Conservation (phyloP, 1,140 invertebrate genomes). For the Magallana ariakensis region DNA sequence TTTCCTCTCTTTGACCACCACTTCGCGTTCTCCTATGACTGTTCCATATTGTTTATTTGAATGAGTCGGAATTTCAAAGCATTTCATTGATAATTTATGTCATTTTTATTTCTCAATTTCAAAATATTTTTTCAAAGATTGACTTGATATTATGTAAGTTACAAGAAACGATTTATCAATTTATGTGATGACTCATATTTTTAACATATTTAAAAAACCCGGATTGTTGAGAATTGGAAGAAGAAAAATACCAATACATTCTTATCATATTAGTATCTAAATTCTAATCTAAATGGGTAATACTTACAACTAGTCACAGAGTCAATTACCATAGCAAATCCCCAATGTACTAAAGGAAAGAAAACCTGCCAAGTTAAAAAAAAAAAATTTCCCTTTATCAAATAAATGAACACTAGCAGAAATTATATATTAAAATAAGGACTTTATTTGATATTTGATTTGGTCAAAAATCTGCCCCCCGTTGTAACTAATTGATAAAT, state of each 20-base stretch:
- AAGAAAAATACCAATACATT: too few species aligned
- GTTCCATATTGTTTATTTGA: conserved; percentile 33
- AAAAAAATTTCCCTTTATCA: neutral
- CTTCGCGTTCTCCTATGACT: conserved; percentile 91
- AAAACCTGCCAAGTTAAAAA: neutral
- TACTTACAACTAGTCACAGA: neutral
- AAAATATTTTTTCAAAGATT: neutral
- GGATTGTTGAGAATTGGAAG: neutral
- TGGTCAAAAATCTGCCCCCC: too few species aligned
- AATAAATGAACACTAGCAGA: neutral
- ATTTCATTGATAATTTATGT: neutral
- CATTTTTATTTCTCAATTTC: neutral
- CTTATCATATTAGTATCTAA: too few species aligned
- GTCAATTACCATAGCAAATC: neutral
- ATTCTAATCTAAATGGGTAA: neutral
- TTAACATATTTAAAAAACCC: neutral
- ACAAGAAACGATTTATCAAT: neutral
- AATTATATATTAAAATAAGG: too few species aligned
- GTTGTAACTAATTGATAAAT: too few species aligned
- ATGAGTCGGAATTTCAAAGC: neutral
- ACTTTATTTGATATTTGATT: too few species aligned
- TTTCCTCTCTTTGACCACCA: conserved; percentile 90
- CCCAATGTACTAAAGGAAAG: conserved; percentile 6
- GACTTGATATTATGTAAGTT: neutral
- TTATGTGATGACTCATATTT: neutral